phyloP scores from a whole-genome alignment of 2,888 invertebrate genomes.

The Molanna angustata region DNA sequence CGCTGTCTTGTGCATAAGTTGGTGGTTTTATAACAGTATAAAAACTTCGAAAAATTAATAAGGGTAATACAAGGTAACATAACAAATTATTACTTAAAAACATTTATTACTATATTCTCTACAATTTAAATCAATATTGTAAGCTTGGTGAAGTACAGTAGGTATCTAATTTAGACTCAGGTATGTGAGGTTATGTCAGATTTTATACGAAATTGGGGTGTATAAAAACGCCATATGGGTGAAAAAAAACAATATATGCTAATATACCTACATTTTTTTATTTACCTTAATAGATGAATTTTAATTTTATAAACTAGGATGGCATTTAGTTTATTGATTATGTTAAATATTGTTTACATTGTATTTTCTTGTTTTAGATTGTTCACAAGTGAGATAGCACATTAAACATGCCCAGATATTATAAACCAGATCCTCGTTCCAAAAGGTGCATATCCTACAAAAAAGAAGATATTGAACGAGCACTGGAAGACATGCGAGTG shows the following conservation, averaged over 20 bases:
- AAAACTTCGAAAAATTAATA: not conserved
- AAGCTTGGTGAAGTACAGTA: not conserved
- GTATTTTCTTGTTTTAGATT: not conserved
- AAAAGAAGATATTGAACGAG: not conserved
- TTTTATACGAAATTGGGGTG: not conserved
- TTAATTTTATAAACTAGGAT: no score
- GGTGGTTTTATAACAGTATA: not conserved
- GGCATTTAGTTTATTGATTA: no score
- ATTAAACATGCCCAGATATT: constrained; percentile 2
- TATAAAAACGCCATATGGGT: not conserved
- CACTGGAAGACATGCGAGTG: not conserved
- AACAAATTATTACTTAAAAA: not conserved
- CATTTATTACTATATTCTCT: not conserved
- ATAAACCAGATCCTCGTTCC: constrained; percentile 1
- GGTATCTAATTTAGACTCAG: not conserved
- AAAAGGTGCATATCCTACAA: not conserved
- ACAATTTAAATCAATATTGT: not conserved
- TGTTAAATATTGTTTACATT: not conserved
- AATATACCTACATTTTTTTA: no score
- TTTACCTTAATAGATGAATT: no score
- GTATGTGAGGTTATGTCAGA: not conserved
- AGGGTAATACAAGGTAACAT: not conserved
- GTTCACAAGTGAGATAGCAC: not conserved
- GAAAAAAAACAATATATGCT: not conserved
- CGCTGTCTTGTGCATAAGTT: not conserved